Evolutionary conservation across 2,797 vertebrate species (phyloP).

Genomic region (Propithecus deckenii): DNA sequence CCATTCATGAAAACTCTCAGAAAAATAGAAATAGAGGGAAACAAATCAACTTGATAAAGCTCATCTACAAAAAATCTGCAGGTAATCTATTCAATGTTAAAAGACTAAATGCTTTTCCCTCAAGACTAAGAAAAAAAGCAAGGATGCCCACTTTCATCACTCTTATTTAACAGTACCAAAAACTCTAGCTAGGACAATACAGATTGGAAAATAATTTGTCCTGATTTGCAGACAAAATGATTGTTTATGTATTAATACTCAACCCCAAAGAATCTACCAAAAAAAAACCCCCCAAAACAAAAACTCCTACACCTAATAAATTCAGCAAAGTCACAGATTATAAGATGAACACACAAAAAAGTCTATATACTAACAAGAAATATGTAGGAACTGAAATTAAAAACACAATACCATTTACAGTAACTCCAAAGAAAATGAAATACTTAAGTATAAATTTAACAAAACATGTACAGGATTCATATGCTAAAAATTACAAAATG

Average conservation of each 20-base stretch:
- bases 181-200: not conserved
- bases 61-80: not conserved
- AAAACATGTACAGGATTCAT: not conserved
- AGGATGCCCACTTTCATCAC: not conserved
- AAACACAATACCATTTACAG: not conserved
- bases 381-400: not conserved
- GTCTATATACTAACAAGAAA: not conserved
- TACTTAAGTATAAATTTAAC: not conserved
- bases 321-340: not conserved
- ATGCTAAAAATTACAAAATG: not conserved
- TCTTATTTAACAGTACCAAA: not conserved
- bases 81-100: not conserved
- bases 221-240: not conserved
- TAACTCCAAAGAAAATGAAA: not conserved
- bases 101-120: not conserved
- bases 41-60: not conserved
- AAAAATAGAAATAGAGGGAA: not conserved
- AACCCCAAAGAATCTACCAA: not conserved
- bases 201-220: not conserved
- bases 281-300: not conserved
- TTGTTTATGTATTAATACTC: not conserved
- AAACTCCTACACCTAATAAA: not conserved
- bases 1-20: not conserved
- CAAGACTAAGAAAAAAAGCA: not conserved
- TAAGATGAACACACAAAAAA: not conserved